A percentile compares a stretch with the other conserved stretches of the same genome.
Evolutionary conservation across 2,113 vertebrate genomes (phyloP).

Genomic region (Gorsachius goisagi): DNA sequence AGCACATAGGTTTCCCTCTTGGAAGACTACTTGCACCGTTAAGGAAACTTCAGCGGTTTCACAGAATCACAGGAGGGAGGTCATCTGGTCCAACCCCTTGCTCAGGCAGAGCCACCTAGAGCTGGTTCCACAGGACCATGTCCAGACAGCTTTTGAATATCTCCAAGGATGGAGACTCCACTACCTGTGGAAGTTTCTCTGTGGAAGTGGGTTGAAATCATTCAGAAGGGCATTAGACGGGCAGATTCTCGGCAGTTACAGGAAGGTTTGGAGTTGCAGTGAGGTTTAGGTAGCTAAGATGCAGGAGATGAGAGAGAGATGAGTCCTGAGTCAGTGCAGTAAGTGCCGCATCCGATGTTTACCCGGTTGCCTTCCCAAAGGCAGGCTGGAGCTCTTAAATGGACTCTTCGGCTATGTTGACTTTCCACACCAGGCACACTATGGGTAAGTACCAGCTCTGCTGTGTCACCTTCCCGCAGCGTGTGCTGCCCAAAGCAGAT

Average conservation of each 20-base stretch:
- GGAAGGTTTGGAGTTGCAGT: background rate
- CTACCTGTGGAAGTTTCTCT: background rate
- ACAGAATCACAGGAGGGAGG: background rate
- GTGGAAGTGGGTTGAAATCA: background rate
- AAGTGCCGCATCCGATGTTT: rapidly evolving
- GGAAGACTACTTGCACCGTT: background rate
- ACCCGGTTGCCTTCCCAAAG: background rate
- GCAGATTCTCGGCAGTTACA: background rate
- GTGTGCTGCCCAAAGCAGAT: background rate
- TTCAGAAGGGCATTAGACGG: background rate
- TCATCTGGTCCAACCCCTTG: background rate
- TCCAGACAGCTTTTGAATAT: background rate
- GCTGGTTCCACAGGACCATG: background rate
- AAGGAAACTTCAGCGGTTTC: background rate
- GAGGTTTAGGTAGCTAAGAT: background rate
- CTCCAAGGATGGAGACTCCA: background rate
- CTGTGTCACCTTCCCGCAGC: background rate
- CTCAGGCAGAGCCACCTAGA: background rate
- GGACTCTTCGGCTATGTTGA: background rate
- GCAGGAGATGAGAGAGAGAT: rapidly evolving
- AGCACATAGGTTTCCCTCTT: background rate
- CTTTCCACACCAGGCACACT: background rate
- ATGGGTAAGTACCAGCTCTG: rapidly evolving
- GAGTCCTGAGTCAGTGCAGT: background rate
- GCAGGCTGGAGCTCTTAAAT: background rate